Evolutionary conservation across 1,140 invertebrate genomes (phyloP).

Genomic region (Drosophila ananassae): DNA sequence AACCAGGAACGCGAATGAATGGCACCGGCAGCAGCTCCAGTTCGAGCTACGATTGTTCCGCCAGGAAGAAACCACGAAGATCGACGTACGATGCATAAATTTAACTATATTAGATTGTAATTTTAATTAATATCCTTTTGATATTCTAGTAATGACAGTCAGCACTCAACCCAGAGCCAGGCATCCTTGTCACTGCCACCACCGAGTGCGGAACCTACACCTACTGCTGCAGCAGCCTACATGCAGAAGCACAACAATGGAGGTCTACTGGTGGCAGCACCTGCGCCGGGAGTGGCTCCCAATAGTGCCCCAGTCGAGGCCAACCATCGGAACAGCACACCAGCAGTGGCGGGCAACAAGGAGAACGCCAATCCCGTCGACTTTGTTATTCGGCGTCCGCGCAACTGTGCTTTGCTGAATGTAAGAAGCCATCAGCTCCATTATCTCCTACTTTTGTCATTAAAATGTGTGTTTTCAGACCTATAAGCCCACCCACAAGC

Average conservation of each 20-base stretch:
- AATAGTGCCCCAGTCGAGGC: conserved; percentile 30
- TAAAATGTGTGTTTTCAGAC: conserved; percentile 39
- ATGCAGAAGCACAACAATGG: conserved; percentile 65
- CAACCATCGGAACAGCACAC: conserved; percentile 56
- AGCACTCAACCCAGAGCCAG: conserved; percentile 77
- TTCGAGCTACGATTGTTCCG: conserved; percentile 59
- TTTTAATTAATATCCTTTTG: neutral
- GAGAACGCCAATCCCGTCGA: conserved; percentile 82
- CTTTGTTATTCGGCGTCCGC: conserved; percentile 73
- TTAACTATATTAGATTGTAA: neutral
- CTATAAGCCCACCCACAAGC: conserved; percentile 85
- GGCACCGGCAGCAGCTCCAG: conserved; percentile 48
- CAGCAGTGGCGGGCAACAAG: conserved; percentile 68
- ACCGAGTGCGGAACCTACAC: conserved; percentile 35
- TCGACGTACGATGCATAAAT: conserved; percentile 65
- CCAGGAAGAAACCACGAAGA: conserved; percentile 85
- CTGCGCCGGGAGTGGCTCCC: conserved; percentile 13
- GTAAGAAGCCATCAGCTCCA: conserved; percentile 55
- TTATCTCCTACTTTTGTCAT: neutral
- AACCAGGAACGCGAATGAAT: conserved; percentile 59
- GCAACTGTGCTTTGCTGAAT: conserved; percentile 77
- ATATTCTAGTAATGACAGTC: conserved; percentile 70
- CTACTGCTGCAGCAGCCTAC: conserved; percentile 21
- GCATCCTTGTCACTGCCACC: conserved; percentile 68
- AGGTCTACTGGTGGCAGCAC: conserved; percentile 52